A percentile compares a stretch with the other conserved stretches of the same genome.
Conservation (phyloP, 2,888 invertebrate species). For the Mesorhabditis spiculigera region DNA sequence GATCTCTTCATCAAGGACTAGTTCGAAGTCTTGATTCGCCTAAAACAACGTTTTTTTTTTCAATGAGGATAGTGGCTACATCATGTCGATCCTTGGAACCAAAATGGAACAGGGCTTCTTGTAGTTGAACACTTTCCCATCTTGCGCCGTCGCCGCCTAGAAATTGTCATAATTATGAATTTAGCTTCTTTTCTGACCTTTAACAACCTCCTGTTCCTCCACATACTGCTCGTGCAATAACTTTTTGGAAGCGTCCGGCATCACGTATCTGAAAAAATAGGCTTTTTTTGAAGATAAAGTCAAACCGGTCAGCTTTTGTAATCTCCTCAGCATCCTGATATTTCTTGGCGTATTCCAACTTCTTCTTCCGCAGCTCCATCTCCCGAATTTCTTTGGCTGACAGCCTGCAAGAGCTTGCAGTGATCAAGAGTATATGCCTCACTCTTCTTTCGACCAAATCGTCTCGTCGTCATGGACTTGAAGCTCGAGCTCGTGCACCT, state of each 20-base stretch:
- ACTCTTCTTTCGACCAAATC: conserved; percentile 83
- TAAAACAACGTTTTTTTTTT: conserved; percentile 19
- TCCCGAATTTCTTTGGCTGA: conserved; percentile 81
- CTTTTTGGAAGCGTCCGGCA: conserved; percentile 46
- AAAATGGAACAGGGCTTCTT: conserved; percentile 23
- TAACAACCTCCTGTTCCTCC: conserved; percentile 41
- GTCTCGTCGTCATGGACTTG: no score
- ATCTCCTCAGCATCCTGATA: conserved; percentile 90
- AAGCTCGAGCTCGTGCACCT: conserved; percentile 85
- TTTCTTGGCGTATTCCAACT: conserved; percentile 84
- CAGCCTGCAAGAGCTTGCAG: conserved; percentile 67
- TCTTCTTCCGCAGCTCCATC: conserved; percentile 82
- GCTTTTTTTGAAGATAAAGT: not conserved
- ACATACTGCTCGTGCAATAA: conserved; percentile 35
- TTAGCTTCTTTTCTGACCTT: conserved; percentile 20
- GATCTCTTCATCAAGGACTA: conserved; percentile 86
- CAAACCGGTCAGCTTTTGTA: conserved; percentile 82
- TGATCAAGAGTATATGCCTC: conserved; percentile 61
- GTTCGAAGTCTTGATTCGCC: conserved; percentile 75
- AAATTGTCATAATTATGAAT: not conserved
- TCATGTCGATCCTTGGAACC: conserved; percentile 29
- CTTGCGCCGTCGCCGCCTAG: conserved; percentile 29
- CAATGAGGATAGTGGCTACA: not conserved
- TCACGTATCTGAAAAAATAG: conserved; percentile 38
- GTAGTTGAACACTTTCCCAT: conserved; percentile 36